Evolutionary conservation across 2,888 invertebrate species (phyloP).

Genomic region (Leucophora obtusa): DNA sequence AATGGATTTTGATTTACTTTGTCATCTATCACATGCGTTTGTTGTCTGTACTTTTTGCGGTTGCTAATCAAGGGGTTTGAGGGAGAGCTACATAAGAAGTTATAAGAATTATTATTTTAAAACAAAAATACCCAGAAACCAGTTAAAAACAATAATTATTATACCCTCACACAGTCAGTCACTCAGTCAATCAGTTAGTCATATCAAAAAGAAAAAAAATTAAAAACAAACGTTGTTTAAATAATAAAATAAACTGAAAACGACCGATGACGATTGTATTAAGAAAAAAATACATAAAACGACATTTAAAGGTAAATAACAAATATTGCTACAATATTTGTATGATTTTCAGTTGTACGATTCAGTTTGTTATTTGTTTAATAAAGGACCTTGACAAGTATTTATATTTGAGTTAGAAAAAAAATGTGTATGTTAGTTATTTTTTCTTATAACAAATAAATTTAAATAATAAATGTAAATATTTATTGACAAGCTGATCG

Average conservation of each 20-base stretch:
- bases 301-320: conserved; percentile 24
- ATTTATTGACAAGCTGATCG: too few relatives aligned
- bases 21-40: conserved; percentile 26
- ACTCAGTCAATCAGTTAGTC: conserved; percentile 37
- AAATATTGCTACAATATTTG: neutral
- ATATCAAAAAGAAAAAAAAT: conserved; percentile 11
- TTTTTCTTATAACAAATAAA: conserved; percentile 15
- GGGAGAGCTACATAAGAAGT: neutral
- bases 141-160: conserved; percentile 12
- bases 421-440: neutral
- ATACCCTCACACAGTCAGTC: conserved; percentile 24
- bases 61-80: neutral
- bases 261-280: neutral
- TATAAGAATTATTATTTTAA: neutral
- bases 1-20: conserved; percentile 21
- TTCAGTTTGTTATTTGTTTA: conserved; percentile 14
- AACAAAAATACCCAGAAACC: conserved; percentile 29
- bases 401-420: neutral
- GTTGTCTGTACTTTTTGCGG: neutral
- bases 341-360: conserved; percentile 4
- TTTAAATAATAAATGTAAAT: conserved; percentile 43
- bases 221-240: conserved; percentile 18
- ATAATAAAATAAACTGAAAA: conserved; percentile 10
- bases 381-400: conserved; percentile 44
- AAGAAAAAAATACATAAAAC: conserved; percentile 16